Evolutionary conservation across 2,797 vertebrate species (phyloP), one percentile per base, ranked within the genome.

Genomic region (Acanthiza pusilla): DNA sequence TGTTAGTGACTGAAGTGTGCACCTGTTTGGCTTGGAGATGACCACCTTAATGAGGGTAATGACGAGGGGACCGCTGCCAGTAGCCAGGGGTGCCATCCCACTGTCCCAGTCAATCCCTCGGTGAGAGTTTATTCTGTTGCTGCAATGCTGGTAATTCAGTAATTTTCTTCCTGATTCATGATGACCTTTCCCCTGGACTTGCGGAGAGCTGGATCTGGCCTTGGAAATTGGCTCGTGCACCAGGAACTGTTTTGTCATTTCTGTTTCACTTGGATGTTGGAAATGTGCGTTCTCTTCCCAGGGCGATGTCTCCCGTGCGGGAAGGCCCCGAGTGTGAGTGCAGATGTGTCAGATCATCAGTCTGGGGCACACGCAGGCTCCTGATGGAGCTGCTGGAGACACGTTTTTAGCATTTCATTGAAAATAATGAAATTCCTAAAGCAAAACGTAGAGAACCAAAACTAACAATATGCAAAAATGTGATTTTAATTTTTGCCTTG

Each of bases 101-200:
- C 83, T 76, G 53, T 16, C 77, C 61, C 58, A 13, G 57, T 34
- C 75, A 36, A 8, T 36, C 65, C 26, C 71, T 17, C 7, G 50
- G 65, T 26, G 77, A 58, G 75, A 60, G 78, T 38, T 72, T 16
- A 3, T 75, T 70, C 66, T n/a, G 16, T 19, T 70, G 78, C 72
- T 92, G 87, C 79, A 67, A 11, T 5, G 82, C 79, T 83, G 67
- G 45, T 58, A 91, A 54, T 57, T 76, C 84, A 36, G 71, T 45
- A 27, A 16, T 88, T 86, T 80, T 71, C 83, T 68, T 65, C 89
- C 81, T 91, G 85, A 65, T 62, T 77, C 8, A 4, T 15, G n/a
- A 2, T n/a, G 93, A 91, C 94, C 88, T 94, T 94, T 94, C 66
- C 48, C 86, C 93, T 34, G 70, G 71, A 43, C 85, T 73, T 73